Conservation (phyloP, 2,113 vertebrate genomes). For the Cervus canadensis region DNA sequence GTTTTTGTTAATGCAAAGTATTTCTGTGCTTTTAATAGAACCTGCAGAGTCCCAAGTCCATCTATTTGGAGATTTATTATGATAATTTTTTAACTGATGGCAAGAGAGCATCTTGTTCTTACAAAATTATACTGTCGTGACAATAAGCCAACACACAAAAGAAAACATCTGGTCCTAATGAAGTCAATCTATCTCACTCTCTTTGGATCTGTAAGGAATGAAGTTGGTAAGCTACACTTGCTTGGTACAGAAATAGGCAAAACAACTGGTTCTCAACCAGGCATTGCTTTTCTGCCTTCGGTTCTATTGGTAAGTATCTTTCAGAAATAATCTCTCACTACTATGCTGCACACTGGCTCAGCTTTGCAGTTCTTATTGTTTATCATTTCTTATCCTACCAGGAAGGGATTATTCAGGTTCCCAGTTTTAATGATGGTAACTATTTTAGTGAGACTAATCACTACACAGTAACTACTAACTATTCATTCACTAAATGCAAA, state of each 20-base stretch:
- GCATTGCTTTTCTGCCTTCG: too few relatives aligned
- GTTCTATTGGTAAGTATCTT: background rate
- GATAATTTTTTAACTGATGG: background rate
- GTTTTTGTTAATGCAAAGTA: background rate
- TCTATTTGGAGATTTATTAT: background rate
- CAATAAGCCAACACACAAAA: too few relatives aligned
- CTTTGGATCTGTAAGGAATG: too few relatives aligned
- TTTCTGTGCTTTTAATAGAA: background rate
- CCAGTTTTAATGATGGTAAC: background rate
- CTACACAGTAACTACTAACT: background rate
- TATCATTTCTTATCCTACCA: background rate
- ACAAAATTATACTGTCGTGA: background rate
- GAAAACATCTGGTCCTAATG: too few relatives aligned
- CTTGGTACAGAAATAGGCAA: too few relatives aligned
- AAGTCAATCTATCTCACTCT: too few relatives aligned
- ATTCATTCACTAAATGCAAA: background rate
- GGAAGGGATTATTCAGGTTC: background rate
- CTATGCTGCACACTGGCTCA: background rate
- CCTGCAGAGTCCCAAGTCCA: background rate
- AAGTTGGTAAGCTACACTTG: too few relatives aligned
- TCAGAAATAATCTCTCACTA: background rate
- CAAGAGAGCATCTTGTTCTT: background rate
- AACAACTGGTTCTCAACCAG: too few relatives aligned
- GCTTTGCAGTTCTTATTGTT: background rate
- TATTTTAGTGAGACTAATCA: conserved; percentile 3